phyloP scores from a whole-genome alignment of 37 sponge, comb jelly and placozoan species.

The Eunapius fragilis region DNA sequence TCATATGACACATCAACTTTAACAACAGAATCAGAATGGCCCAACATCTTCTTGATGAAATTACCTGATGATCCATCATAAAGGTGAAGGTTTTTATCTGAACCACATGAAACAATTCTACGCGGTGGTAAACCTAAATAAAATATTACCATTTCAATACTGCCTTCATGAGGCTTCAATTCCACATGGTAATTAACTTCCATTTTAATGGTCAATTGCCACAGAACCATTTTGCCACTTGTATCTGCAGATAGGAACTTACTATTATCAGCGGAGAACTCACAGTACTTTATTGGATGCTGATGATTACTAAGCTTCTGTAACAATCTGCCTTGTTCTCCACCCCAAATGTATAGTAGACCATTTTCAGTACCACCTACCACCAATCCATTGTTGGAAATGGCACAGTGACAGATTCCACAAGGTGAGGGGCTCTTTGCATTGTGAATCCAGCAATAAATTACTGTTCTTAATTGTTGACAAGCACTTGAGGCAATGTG shows the following conservation, averaged over 20 bases:
- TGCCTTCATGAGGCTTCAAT: conserved; percentile 2
- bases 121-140: background rate
- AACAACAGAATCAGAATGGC: conserved; percentile 6
- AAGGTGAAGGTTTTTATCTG: conserved; percentile 17
- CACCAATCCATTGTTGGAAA: conserved; percentile 20
- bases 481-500: too few relatives aligned
- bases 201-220: conserved; percentile 16
- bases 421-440: conserved; percentile 2
- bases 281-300: background rate
- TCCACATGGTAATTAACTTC: background rate
- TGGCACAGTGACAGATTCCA: conserved; percentile 40
- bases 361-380: conserved; percentile 48
- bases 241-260: conserved; percentile 37
- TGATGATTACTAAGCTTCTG: conserved; percentile 10
- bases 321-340: background rate
- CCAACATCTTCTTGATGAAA: conserved; percentile 7
- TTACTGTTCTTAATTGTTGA: background rate
- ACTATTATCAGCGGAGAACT: conserved; percentile 26
- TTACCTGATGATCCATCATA: conserved; percentile 24
- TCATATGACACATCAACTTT: conserved; percentile 8
- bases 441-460: background rate
- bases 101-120: conserved; percentile 22
- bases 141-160: conserved; percentile 4
- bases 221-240: conserved; percentile 21
- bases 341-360: conserved; percentile 27